Percentiles rank a stretch among this genome's conserved stretches.
These are phyloP conservation scores for Hyperoodon ampullatus DNA, from an alignment of 2,113 vertebrate species.

Conservation along the genomic window DNA sequence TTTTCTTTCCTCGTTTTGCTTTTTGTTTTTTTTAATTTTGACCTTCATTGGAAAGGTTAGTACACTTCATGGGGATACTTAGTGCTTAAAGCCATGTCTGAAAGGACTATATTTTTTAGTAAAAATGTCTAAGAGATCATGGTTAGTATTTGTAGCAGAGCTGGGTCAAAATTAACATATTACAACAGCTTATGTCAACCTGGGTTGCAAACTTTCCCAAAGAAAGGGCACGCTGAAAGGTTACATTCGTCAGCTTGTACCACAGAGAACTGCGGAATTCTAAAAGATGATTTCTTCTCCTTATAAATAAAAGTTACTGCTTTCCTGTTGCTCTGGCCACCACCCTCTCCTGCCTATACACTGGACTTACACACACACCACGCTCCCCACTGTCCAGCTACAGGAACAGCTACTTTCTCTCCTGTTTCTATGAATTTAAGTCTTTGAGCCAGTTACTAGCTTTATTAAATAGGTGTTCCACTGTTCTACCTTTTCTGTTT, in stretches of 20 bases:
- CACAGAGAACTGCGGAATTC: constrained; percentile 5
- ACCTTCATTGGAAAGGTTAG: constrained; percentile 79
- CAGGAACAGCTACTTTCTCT: background rate
- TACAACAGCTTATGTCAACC: constrained; percentile 80
- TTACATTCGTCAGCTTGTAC: constrained; percentile 76
- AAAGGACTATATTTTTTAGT: constrained; percentile 67
- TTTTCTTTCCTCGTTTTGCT: background rate
- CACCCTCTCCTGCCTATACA: background rate
- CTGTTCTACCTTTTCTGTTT: background rate
- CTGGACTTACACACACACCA: background rate
- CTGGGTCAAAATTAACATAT: constrained; percentile 84
- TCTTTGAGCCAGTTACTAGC: constrained; percentile 31
- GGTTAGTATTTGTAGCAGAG: constrained; percentile 78
- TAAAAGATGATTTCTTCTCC: constrained; percentile 65
- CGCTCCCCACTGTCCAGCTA: background rate
- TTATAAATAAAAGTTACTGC: constrained; percentile 66
- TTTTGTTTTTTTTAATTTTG: constrained; percentile 65
- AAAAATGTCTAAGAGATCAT: constrained; percentile 81
- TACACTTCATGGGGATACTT: constrained; percentile 48
- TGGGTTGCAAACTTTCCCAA: constrained; percentile 77
- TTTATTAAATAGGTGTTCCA: constrained; percentile 5
- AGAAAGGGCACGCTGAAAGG: constrained; percentile 80
- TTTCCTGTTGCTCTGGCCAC: background rate
- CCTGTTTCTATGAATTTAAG: constrained; percentile 37
- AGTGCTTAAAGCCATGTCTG: constrained; percentile 65